phyloP scores from a whole-genome alignment of 2,113 vertebrate genomes.

The Amblyopsis rosae region DNA sequence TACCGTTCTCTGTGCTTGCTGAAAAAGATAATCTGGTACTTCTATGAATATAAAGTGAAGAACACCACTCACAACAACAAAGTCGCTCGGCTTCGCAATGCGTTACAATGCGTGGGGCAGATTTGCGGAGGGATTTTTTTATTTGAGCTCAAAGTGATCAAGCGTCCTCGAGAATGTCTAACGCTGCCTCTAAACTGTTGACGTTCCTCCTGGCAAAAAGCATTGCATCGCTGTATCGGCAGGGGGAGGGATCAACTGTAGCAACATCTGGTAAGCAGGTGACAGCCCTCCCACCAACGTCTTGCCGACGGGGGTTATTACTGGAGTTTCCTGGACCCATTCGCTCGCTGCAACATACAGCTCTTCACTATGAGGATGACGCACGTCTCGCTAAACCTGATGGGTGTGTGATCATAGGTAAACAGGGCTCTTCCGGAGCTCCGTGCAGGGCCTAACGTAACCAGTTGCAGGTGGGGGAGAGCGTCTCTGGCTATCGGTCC shows the following conservation, averaged over 20 bases:
- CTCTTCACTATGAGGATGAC: constrained; percentile 49
- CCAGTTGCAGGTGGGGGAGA: constrained; percentile 15
- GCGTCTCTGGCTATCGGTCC: too few relatives aligned
- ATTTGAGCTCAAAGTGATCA: too few relatives aligned
- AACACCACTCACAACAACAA: too few relatives aligned
- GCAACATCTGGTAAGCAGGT: constrained; percentile 54
- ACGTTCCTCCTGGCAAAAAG: not conserved
- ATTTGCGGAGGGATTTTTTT: too few relatives aligned
- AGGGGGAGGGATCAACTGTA: not conserved
- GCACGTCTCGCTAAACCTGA: constrained; percentile 19
- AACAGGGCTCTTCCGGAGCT: constrained; percentile 38
- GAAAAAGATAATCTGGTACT: too few relatives aligned
- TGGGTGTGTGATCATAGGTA: constrained; percentile 19
- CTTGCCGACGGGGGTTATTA: constrained; percentile 12
- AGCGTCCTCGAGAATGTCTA: too few relatives aligned
- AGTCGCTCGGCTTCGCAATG: too few relatives aligned
- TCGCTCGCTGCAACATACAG: constrained; percentile 40
- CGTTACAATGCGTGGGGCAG: too few relatives aligned
- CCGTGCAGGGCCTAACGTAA: constrained; percentile 37
- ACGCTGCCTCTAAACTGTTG: too few relatives aligned
- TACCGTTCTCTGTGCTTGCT: too few relatives aligned
- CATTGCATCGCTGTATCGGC: not conserved
- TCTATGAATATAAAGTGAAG: too few relatives aligned
- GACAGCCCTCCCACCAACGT: constrained; percentile 26
- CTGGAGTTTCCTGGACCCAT: constrained; percentile 9